Conservation (phyloP, 2,113 vertebrate species). For the Perca fluviatilis region DNA sequence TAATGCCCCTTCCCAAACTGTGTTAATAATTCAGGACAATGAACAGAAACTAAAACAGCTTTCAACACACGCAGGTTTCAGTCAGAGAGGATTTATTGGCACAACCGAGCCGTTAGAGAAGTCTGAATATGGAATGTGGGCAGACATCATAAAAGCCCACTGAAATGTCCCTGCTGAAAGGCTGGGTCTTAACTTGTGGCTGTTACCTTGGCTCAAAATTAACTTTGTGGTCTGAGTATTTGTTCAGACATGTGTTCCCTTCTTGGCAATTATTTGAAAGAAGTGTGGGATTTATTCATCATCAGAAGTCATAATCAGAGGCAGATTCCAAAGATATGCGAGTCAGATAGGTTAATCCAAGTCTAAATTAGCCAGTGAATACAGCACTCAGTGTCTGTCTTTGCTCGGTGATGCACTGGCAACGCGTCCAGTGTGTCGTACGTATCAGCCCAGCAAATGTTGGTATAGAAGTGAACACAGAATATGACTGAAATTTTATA, state of each 20-base stretch:
- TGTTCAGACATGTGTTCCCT: conserved; percentile 39
- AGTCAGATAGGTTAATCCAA: conserved; percentile 43
- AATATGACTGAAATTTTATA: conserved; percentile 15
- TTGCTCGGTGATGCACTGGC: conserved; percentile 18
- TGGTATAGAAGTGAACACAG: not conserved
- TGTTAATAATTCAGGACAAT: conserved; percentile 79
- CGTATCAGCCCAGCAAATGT: not conserved
- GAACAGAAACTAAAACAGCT: conserved; percentile 69
- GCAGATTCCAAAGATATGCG: conserved; percentile 41
- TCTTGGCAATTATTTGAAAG: conserved; percentile 30
- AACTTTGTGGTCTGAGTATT: conserved; percentile 28
- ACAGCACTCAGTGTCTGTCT: not conserved
- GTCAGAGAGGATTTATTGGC: conserved; percentile 70
- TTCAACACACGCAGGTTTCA: conserved; percentile 60
- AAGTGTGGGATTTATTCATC: conserved; percentile 31
- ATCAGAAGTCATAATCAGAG: conserved; percentile 38
- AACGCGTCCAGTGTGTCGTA: conserved; percentile 3
- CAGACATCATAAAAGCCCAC: conserved; percentile 28
- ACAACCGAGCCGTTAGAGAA: conserved; percentile 54
- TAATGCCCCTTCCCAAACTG: conserved; percentile 69
- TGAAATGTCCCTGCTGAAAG: conserved; percentile 40
- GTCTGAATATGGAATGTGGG: conserved; percentile 57
- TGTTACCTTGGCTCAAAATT: conserved; percentile 27
- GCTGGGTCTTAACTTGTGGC: conserved; percentile 41
- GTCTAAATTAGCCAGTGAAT: conserved; percentile 21